These are phyloP conservation scores for Drosophila erecta DNA, from an alignment of 1,140 invertebrate species.

Conservation along the genomic window DNA sequence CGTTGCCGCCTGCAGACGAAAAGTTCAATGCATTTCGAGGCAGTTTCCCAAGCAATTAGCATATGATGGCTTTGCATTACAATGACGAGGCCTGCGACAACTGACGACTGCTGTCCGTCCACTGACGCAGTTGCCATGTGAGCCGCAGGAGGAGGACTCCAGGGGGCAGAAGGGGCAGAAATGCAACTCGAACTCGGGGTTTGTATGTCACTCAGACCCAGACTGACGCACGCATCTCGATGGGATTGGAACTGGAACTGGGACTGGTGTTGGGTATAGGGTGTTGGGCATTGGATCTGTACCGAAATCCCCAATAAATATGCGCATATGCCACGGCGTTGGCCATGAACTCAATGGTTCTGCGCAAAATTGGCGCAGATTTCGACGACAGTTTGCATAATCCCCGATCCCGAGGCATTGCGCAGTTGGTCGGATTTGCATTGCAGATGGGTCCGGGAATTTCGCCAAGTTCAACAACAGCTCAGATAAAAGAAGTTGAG, in stretches of 20 bases:
- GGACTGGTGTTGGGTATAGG: not conserved
- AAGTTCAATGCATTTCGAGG: conserved; percentile 71
- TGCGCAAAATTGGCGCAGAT: conserved; percentile 68
- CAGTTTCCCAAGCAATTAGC: conserved; percentile 54
- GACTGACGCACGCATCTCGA: conserved; percentile 58
- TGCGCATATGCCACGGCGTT: conserved; percentile 53
- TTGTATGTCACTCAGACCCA: conserved; percentile 69
- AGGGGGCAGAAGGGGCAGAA: not conserved
- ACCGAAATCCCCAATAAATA: conserved; percentile 44
- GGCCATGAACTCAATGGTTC: conserved; percentile 67
- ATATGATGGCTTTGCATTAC: conserved; percentile 63
- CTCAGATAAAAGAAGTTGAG: conserved; percentile 40
- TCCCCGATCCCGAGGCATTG: conserved; percentile 41
- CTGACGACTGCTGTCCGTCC: conserved; percentile 23
- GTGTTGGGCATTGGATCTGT: conserved; percentile 4
- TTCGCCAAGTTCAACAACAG: conserved; percentile 59
- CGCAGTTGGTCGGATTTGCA: conserved; percentile 63
- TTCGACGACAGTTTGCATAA: conserved; percentile 61
- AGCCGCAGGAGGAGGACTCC: conserved; percentile 10
- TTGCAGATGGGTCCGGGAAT: conserved; percentile 59
- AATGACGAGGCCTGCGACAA: conserved; percentile 45
- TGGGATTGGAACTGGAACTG: not conserved
- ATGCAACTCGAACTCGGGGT: conserved; percentile 65
- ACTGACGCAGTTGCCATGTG: conserved; percentile 67
- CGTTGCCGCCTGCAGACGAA: conserved; percentile 56